A percentile compares a stretch with the other conserved stretches of the same genome.
phyloP scores from a whole-genome alignment of 2,888 invertebrate genomes.

The Thera britannica region DNA sequence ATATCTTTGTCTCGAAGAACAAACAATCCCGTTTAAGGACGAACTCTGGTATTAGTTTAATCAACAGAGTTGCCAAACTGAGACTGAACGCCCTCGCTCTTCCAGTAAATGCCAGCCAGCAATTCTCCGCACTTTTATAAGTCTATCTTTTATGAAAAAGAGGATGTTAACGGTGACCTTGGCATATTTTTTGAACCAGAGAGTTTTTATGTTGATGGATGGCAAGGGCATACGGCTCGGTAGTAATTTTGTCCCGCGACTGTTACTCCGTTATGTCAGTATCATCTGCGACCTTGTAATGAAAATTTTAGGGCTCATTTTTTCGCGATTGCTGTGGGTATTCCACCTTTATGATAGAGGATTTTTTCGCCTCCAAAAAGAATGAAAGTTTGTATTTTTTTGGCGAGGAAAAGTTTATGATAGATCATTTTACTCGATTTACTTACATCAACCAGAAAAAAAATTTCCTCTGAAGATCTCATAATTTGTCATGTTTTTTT shows the following conservation, averaged over 20 bases:
- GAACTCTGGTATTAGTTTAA: conserved; percentile 26
- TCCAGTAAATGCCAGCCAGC: conserved; percentile 22
- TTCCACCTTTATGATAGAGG: conserved; percentile 34
- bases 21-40: conserved; percentile 33
- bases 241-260: conserved; percentile 37
- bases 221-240: conserved; percentile 41
- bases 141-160: conserved; percentile 37
- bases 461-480: not conserved
- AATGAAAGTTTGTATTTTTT: conserved; percentile 21
- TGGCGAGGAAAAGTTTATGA: not conserved
- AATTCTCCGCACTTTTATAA: conserved; percentile 31
- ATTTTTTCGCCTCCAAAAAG: conserved; percentile 24
- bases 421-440: not conserved
- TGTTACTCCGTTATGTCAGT: conserved; percentile 36
- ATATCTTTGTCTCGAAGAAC: conserved; percentile 37
- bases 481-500: too few species aligned
- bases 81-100: conserved; percentile 17
- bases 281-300: conserved; percentile 45
- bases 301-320: conserved; percentile 47
- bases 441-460: not conserved
- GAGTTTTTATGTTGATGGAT: conserved; percentile 46
- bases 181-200: conserved; percentile 36
- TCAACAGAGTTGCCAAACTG: conserved; percentile 10
- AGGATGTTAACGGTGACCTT: conserved; percentile 39
- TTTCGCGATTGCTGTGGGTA: conserved; percentile 40